These are phyloP conservation scores for Paedocypris micromegethes DNA, from an alignment of 2,797 vertebrate genomes.

Conservation along the genomic window DNA sequence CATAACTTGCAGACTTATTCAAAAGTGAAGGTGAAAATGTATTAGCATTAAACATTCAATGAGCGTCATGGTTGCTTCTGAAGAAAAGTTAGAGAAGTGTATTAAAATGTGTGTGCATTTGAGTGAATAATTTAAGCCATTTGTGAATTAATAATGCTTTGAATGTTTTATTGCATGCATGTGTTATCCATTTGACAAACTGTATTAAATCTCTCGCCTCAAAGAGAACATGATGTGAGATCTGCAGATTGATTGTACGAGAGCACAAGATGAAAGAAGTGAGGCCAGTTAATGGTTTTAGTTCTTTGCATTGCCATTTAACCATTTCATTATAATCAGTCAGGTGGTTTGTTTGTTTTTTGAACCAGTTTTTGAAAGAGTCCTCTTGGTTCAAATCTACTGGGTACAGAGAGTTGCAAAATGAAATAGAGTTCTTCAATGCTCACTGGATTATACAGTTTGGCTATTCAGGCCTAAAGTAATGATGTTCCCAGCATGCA, in stretches of 20 bases:
- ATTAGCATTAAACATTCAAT: slow-evolving; percentile 66
- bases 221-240: slow-evolving; percentile 41
- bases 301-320: slow-evolving; percentile 10
- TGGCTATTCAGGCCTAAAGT: not conserved
- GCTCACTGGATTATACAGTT: not conserved
- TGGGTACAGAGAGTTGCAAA: slow-evolving; percentile 63
- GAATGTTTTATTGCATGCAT: slow-evolving; percentile 62
- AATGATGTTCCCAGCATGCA: slow-evolving; percentile 18
- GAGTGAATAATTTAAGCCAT: slow-evolving; percentile 63
- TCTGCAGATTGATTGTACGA: slow-evolving; percentile 35
- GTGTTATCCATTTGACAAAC: slow-evolving; percentile 47
- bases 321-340: slow-evolving; percentile 36
- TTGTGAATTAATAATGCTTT: slow-evolving; percentile 68
- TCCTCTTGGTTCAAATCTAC: slow-evolving; percentile 67
- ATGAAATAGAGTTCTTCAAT: not conserved
- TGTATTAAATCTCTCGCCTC: slow-evolving; percentile 47
- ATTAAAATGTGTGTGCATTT: slow-evolving; percentile 62
- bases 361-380: slow-evolving; percentile 55
- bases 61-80: slow-evolving; percentile 52
- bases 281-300: slow-evolving; percentile 19
- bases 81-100: slow-evolving; percentile 60
- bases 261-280: slow-evolving; percentile 16
- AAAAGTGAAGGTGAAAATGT: slow-evolving; percentile 57
- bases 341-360: slow-evolving; percentile 53
- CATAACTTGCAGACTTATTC: slow-evolving; percentile 47